These are phyloP conservation scores for Sinonovacula constricta DNA, from an alignment of 1,140 invertebrate species.

Conservation along the genomic window DNA sequence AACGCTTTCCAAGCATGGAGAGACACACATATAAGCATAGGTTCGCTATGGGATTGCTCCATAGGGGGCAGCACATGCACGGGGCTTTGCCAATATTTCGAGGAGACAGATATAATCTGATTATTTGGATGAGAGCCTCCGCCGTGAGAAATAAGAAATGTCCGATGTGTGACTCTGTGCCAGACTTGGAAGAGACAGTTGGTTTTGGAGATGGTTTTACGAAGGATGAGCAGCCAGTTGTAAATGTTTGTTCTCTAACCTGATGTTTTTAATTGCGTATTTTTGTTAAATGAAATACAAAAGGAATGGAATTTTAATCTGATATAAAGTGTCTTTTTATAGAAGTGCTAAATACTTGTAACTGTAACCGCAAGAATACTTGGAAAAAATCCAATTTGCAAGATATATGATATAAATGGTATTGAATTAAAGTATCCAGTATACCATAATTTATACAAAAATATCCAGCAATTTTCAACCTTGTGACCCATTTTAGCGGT, in stretches of 20 bases:
- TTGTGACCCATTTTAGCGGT: too few species aligned
- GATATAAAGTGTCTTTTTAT: too few species aligned
- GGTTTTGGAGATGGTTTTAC: constrained; percentile 79
- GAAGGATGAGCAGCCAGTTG: constrained; percentile 37
- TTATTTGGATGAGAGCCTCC: constrained; percentile 79
- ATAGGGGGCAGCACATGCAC: constrained; percentile 78
- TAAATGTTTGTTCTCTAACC: constrained; percentile 58
- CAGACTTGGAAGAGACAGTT: constrained; percentile 64
- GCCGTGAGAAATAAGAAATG: constrained; percentile 76
- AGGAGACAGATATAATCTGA: constrained; percentile 78
- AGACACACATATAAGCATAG: constrained; percentile 63
- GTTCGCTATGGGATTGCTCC: constrained; percentile 73
- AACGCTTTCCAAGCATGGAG: constrained; percentile 25
- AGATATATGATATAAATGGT: too few species aligned
- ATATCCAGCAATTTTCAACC: too few species aligned
- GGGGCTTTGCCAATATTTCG: constrained; percentile 75
- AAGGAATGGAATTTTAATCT: too few species aligned
- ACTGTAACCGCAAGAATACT: too few species aligned
- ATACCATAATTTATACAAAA: too few species aligned
- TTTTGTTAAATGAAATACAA: too few species aligned
- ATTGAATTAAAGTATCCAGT: too few species aligned
- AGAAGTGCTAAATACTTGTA: too few species aligned
- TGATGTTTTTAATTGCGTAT: neutral
- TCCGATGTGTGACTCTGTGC: constrained; percentile 78
- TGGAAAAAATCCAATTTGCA: too few species aligned